These are phyloP conservation scores for Priocnemis perturbator DNA, from an alignment of 2,888 invertebrate genomes.

Conservation along the genomic window DNA sequence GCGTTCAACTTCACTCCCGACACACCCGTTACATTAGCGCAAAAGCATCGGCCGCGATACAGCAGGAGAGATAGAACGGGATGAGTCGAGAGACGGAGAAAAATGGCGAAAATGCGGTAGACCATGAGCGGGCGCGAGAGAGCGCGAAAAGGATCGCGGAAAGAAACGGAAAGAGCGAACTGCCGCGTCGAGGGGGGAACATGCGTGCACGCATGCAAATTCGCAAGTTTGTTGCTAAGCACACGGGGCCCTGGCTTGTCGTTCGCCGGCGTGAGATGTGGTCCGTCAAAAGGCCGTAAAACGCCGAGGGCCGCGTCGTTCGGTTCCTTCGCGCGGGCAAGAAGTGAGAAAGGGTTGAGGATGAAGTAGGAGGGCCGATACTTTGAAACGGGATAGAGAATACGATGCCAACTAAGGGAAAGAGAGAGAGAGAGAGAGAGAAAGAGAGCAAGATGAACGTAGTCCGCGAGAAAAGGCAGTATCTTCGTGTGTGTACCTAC, in stretches of 20 bases:
- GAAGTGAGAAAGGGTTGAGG: neutral
- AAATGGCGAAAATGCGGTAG: no score
- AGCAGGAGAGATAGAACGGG: no score
- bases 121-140: no score
- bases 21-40: conserved; percentile 49
- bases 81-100: no score
- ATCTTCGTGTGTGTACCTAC: conserved; percentile 6
- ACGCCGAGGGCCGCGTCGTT: conserved; percentile 53
- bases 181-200: neutral
- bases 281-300: conserved; percentile 70
- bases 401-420: neutral
- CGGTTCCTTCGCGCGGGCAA: conserved; percentile 15
- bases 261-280: conserved; percentile 71
- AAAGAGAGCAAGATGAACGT: conserved; percentile 8
- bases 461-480: neutral
- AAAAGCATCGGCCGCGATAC: no score
- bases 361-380: neutral
- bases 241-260: conserved; percentile 57
- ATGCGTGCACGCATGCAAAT: conserved; percentile 66
- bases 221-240: conserved; percentile 71
- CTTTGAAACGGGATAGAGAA: neutral
- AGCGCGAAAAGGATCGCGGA: no score
- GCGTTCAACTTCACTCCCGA: conserved; percentile 8
- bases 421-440: no score
- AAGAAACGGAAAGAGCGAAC: no score